Conservation (phyloP, 2,888 invertebrate genomes). For the Nesidiocoris tenuis region DNA sequence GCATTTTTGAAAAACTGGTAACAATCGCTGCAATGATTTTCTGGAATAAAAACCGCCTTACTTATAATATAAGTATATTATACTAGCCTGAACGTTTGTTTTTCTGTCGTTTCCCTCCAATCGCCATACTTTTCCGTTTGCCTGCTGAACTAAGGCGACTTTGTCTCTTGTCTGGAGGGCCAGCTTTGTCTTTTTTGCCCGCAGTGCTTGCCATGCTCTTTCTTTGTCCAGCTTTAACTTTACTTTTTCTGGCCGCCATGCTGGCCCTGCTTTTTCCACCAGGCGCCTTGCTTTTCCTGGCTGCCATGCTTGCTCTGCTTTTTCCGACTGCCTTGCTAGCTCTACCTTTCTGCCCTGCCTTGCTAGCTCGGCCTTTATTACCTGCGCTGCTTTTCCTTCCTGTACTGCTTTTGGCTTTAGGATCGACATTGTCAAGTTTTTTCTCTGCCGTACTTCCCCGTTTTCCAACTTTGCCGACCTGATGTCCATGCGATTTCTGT, state of each 20-base stretch:
- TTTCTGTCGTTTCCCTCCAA: too few relatives aligned
- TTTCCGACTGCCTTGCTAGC: background rate
- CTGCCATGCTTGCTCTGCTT: background rate
- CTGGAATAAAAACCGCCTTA: too few relatives aligned
- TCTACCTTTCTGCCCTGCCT: background rate
- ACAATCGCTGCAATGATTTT: too few relatives aligned
- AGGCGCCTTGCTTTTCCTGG: slow-evolving; percentile 6
- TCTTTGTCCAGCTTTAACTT: background rate
- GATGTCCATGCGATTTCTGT: too few relatives aligned
- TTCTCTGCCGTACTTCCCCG: too few relatives aligned
- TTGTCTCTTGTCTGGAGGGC: background rate
- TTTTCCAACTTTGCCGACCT: too few relatives aligned
- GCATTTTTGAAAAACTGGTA: too few relatives aligned
- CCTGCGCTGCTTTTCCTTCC: slow-evolving; percentile 9
- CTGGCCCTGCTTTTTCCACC: background rate
- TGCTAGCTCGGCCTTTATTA: slow-evolving; percentile 8
- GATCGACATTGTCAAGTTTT: too few relatives aligned
- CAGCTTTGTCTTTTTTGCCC: background rate
- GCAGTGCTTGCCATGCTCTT: slow-evolving; percentile 6
- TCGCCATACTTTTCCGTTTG: slow-evolving; percentile 2
- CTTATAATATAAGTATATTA: too few relatives aligned
- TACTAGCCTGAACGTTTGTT: too few relatives aligned
- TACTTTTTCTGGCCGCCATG: background rate
- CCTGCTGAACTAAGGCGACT: background rate
- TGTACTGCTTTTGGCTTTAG: background rate